Conservation (phyloP, 2,888 invertebrate genomes). For the Limnephilus lunatus region DNA sequence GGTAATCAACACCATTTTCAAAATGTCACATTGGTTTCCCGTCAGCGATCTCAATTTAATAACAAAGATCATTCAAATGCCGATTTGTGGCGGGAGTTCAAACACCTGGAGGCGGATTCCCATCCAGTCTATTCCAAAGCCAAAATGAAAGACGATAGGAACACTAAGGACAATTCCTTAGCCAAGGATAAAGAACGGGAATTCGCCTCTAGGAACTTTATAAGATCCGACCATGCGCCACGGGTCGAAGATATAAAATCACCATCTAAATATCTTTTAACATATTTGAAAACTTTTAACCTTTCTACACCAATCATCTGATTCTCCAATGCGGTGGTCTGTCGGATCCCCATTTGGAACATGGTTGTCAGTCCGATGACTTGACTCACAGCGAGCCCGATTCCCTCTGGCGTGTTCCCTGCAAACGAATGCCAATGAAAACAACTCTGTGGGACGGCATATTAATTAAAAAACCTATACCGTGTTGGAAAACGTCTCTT, state of each 20-base stretch:
- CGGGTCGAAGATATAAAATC: not conserved
- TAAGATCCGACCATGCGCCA: not conserved
- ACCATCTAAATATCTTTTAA: not conserved
- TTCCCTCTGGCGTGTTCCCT: slow-evolving; percentile 81
- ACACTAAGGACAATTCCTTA: too few species aligned
- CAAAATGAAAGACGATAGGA: too few species aligned
- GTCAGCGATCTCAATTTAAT: too few species aligned
- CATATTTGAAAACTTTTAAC: slow-evolving; percentile 66
- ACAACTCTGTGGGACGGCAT: not conserved
- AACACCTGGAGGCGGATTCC: not conserved
- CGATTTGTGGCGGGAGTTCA: not conserved
- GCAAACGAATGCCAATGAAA: slow-evolving; percentile 66
- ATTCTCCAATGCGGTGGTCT: slow-evolving; percentile 92
- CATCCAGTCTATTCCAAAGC: too few species aligned
- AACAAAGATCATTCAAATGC: not conserved
- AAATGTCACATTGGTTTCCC: too few species aligned
- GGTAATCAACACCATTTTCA: not conserved
- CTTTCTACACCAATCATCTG: slow-evolving; percentile 95
- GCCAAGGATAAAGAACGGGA: too few species aligned
- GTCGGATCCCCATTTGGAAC: slow-evolving; percentile 94
- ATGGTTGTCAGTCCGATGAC: slow-evolving; percentile 87
- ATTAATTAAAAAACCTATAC: too few species aligned
- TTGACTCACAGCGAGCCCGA: slow-evolving; percentile 88
- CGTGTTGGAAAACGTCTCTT: too few species aligned
- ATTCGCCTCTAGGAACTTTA: too few species aligned